phyloP scores from a whole-genome alignment of 2,888 invertebrate genomes.

The Calameuta idolon region DNA sequence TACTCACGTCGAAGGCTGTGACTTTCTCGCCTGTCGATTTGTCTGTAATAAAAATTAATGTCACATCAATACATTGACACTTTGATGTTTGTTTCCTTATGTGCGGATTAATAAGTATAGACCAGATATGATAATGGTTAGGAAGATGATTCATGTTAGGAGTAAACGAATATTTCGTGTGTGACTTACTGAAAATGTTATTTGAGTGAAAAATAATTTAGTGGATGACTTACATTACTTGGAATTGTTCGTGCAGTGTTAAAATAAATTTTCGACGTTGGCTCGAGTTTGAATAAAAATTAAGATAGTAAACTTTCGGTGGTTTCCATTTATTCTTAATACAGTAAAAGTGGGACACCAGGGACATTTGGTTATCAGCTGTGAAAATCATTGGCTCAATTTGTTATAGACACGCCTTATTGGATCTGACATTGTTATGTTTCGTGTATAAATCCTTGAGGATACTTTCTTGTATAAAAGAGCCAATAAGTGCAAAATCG shows the following conservation, averaged over 20 bases:
- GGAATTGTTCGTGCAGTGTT: not conserved
- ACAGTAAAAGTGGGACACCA: not conserved
- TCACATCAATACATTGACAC: not conserved
- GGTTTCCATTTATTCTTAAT: not conserved
- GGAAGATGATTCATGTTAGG: not conserved
- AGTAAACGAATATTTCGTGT: not conserved
- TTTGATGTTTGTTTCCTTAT: not conserved
- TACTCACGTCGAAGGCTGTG: conserved; percentile 75
- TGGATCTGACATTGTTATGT: not conserved
- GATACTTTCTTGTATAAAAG: not conserved
- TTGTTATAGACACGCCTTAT: not conserved
- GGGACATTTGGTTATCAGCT: not conserved
- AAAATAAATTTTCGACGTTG: not conserved
- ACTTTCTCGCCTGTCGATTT: conserved; percentile 74
- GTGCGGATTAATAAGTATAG: not conserved
- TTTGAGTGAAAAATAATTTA: not conserved
- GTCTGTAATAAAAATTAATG: conserved; percentile 65
- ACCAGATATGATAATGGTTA: not conserved
- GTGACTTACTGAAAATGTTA: not conserved
- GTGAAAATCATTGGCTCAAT: not conserved
- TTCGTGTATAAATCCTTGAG: not conserved
- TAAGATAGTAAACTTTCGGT: not conserved
- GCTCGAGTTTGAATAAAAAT: not conserved
- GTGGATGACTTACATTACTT: not conserved
- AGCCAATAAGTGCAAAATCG: not conserved